Percentiles rank a stretch among this genome's conserved stretches.
Conservation (phyloP, 2,888 invertebrate species). For the Papilio elwesi region DNA sequence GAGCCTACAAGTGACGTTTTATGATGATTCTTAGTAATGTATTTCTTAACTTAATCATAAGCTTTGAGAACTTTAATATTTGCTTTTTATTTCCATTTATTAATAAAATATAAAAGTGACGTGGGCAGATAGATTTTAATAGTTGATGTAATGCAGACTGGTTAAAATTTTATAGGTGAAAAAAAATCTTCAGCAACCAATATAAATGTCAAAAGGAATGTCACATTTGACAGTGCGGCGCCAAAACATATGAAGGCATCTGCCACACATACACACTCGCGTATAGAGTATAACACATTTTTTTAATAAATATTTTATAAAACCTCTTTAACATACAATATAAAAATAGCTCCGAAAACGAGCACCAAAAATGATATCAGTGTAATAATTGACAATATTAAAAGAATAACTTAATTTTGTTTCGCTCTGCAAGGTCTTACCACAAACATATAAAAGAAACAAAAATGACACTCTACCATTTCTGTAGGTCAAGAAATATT, state of each 20-base stretch:
- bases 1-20: no score
- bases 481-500: background rate
- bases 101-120: background rate
- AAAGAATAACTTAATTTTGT: background rate
- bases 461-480: no score
- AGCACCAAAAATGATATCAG: constrained; percentile 20
- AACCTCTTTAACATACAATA: constrained; percentile 4
- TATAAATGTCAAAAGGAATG: constrained; percentile 42
- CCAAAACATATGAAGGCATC: constrained; percentile 82
- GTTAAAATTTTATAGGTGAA: constrained; percentile 73
- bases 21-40: background rate
- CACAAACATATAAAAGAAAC: background rate
- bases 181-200: constrained; percentile 44
- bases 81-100: background rate
- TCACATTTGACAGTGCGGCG: constrained; percentile 48
- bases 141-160: constrained; percentile 8
- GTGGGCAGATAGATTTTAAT: constrained; percentile 11
- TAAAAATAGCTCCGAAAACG: constrained; percentile 28
- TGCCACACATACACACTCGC: constrained; percentile 50
- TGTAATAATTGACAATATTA: constrained; percentile 31
- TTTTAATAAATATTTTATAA: constrained; percentile 33
- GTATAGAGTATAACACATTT: constrained; percentile 45
- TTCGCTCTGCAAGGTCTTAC: constrained; percentile 31
- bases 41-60: no score
- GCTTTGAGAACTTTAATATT: background rate